Conservation (phyloP, 2,113 vertebrate species). For the Thalassoma bifasciatum region DNA sequence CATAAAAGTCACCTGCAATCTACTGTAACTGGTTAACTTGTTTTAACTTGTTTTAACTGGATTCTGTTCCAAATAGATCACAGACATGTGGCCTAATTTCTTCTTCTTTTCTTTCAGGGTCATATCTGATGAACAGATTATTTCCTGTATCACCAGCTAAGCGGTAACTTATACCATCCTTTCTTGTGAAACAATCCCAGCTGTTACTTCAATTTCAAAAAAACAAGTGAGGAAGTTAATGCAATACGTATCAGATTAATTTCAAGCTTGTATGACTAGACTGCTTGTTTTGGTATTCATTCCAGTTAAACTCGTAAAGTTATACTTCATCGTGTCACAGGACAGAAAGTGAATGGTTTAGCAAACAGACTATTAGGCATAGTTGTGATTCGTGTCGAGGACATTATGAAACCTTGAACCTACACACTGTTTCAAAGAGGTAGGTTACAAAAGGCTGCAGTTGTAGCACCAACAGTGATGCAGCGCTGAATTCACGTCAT, state of each 20-base stretch:
- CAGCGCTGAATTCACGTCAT: background rate
- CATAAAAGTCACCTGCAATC: no score
- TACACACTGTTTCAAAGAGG: background rate
- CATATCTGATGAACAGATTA: background rate
- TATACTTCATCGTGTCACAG: background rate
- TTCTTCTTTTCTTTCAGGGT: background rate
- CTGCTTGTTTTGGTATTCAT: background rate
- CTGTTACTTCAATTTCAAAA: background rate
- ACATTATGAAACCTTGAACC: background rate
- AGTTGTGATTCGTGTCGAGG: background rate
- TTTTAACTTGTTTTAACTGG: no score
- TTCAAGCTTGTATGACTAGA: background rate
- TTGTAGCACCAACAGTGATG: background rate
- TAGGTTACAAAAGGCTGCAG: background rate
- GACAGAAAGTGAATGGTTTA: background rate
- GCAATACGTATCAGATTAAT: background rate
- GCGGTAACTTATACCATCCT: background rate
- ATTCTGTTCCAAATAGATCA: no score
- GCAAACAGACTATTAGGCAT: background rate
- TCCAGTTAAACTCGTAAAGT: background rate
- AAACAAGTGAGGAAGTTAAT: background rate
- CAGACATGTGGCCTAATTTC: background rate
- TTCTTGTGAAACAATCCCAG: constrained; percentile 8
- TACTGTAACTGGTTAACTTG: no score
- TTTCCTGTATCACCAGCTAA: background rate